phyloP scores from a whole-genome alignment of 1,140 invertebrate genomes.

The Magallana angulata region DNA sequence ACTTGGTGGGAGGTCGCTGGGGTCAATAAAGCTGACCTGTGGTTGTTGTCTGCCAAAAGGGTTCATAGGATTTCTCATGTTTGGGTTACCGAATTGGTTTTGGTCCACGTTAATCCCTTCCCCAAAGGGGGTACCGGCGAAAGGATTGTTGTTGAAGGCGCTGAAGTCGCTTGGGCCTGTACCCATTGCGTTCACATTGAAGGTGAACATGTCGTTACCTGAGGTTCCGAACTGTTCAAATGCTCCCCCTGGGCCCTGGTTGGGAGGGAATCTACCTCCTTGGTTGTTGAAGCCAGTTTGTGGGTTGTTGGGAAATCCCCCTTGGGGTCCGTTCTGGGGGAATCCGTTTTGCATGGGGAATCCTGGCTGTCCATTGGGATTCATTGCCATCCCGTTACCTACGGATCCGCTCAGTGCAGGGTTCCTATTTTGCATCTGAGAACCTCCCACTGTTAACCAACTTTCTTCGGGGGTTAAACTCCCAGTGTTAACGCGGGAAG shows the following conservation, averaged over 20 bases:
- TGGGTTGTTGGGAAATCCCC: background rate
- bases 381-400: background rate
- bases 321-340: background rate
- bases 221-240: conserved; percentile 23
- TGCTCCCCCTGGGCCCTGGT: background rate
- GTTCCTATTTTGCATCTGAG: conserved; percentile 32
- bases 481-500: background rate
- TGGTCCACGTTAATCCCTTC: background rate
- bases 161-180: conserved; percentile 28
- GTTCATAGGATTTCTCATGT: background rate
- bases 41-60: background rate
- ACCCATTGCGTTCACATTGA: conserved; percentile 26
- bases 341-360: conserved; percentile 13
- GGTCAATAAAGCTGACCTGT: background rate
- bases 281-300: background rate
- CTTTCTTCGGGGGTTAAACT: conserved; percentile 32
- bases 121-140: conserved; percentile 22
- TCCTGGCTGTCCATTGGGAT: background rate
- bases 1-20: background rate
- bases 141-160: conserved; percentile 3
- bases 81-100: background rate
- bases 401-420: background rate
- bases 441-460: conserved; percentile 35
- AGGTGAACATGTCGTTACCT: conserved; percentile 30
- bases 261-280: background rate